phyloP scores from a whole-genome alignment of 1,140 invertebrate species.

The Oncopodura yosiiana region DNA sequence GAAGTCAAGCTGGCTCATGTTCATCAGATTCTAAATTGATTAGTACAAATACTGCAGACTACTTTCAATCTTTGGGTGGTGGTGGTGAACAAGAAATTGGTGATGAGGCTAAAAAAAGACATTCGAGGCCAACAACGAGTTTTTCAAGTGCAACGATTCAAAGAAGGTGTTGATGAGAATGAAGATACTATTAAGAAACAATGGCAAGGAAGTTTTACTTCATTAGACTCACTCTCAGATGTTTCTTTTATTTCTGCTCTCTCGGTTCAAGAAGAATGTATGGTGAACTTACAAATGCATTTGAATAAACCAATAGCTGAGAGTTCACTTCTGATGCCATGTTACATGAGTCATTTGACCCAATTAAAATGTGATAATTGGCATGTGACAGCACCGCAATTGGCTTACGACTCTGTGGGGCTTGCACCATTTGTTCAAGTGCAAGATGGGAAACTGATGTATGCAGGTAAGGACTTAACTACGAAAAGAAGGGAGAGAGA shows the following conservation, averaged over 20 bases:
- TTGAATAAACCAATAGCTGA: constrained; percentile 87
- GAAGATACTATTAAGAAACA: background rate
- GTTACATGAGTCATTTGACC: constrained; percentile 84
- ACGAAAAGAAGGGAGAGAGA: background rate
- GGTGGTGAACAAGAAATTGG: background rate
- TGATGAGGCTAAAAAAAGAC: background rate
- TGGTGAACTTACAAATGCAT: constrained; percentile 91
- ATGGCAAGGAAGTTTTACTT: constrained; percentile 22
- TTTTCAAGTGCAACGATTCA: constrained; percentile 7
- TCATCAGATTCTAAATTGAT: constrained; percentile 70
- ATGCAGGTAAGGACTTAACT: constrained; percentile 26
- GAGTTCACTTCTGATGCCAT: constrained; percentile 86
- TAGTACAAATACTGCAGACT: constrained; percentile 63
- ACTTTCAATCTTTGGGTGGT: constrained; percentile 44
- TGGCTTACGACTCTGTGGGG: constrained; percentile 28
- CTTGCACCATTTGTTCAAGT: constrained; percentile 30
- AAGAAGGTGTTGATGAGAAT: constrained; percentile 15
- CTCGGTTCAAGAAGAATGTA: constrained; percentile 83
- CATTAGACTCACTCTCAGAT: constrained; percentile 32
- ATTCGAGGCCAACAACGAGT: background rate
- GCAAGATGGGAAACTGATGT: constrained; percentile 32
- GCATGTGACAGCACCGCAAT: constrained; percentile 33
- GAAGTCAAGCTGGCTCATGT: constrained; percentile 42
- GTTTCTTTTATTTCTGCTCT: constrained; percentile 80
- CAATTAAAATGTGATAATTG: constrained; percentile 50